Percentiles rank a stretch among this genome's conserved stretches.
phyloP scores from a whole-genome alignment of 2,888 invertebrate species.

The Tuta absoluta region DNA sequence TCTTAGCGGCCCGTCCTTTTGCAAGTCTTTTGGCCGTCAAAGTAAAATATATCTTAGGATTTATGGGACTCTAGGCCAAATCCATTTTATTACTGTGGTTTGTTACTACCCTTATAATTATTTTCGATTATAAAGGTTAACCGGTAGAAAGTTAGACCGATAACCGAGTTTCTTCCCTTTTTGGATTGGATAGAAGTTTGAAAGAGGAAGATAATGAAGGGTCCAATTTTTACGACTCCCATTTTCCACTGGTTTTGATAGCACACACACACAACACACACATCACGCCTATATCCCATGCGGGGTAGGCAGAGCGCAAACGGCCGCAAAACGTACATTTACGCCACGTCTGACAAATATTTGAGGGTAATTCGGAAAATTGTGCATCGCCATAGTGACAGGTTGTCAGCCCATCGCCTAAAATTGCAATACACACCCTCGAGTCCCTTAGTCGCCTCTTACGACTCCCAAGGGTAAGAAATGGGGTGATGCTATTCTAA shows the following conservation, averaged over 20 bases:
- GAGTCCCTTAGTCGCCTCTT: too few species aligned
- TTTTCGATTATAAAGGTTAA: conserved; percentile 45
- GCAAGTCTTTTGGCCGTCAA: conserved; percentile 57
- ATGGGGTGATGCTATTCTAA: too few species aligned
- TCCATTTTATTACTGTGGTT: conserved; percentile 58
- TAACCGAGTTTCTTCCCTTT: conserved; percentile 17
- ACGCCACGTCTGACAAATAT: too few species aligned
- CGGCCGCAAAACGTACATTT: too few species aligned
- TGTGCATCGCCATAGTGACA: too few species aligned
- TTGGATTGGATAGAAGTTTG: conserved; percentile 7
- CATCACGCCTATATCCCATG: too few species aligned
- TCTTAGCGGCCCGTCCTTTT: not conserved
- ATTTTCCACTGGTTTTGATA: not conserved
- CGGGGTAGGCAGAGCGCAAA: too few species aligned
- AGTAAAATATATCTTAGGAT: conserved; percentile 68
- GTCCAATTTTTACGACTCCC: conserved; percentile 11
- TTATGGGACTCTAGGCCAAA: conserved; percentile 57
- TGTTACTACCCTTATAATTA: conserved; percentile 34
- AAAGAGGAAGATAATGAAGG: conserved; percentile 7
- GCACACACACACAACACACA: too few species aligned
- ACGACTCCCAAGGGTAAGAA: too few species aligned
- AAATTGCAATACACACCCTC: too few species aligned
- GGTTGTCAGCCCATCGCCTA: too few species aligned
- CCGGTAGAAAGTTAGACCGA: conserved; percentile 6
- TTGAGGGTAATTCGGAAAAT: too few species aligned